These are phyloP conservation scores for Amphiura filiformis DNA, from an alignment of 35 echinoderm and acorn worm species.

Conservation along the genomic window DNA sequence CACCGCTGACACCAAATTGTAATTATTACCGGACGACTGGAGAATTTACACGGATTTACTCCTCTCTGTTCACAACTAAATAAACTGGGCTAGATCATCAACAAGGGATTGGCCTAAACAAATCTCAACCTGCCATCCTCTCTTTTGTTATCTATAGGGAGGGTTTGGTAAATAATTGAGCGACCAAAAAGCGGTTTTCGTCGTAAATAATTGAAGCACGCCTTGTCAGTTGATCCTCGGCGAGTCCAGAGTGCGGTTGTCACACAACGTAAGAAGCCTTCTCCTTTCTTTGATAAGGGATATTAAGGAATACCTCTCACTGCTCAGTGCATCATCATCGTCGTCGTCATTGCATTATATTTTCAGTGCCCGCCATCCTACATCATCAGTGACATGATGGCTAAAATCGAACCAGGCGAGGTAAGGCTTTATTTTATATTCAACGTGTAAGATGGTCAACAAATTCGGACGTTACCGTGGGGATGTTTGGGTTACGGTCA, in stretches of 20 bases:
- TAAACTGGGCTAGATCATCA: not conserved
- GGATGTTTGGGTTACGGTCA: conserved; percentile 6
- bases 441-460: conserved; percentile 1
- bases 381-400: not conserved
- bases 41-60: not conserved
- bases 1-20: not conserved
- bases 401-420: not conserved
- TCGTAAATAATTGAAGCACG: conserved; percentile 11
- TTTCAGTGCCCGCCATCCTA: not conserved
- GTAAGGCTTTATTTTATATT: not conserved
- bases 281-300: conserved; percentile 6
- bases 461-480: not conserved
- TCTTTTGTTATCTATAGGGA: not conserved
- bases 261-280: not conserved
- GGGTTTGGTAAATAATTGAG: conserved; percentile 14
- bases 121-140: conserved; percentile 5
- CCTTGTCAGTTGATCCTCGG: conserved; percentile 1
- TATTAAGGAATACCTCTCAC: not conserved
- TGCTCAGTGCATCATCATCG: not conserved
- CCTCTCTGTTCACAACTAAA: not conserved
- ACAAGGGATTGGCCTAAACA: not conserved
- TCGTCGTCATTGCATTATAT: not conserved
- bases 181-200: conserved; percentile 10
- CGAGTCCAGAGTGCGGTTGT: conserved; percentile 2
- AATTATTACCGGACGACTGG: not conserved